Evolutionary conservation across 1,140 invertebrate genomes (phyloP).

Genomic region (Camponotus floridanus): DNA sequence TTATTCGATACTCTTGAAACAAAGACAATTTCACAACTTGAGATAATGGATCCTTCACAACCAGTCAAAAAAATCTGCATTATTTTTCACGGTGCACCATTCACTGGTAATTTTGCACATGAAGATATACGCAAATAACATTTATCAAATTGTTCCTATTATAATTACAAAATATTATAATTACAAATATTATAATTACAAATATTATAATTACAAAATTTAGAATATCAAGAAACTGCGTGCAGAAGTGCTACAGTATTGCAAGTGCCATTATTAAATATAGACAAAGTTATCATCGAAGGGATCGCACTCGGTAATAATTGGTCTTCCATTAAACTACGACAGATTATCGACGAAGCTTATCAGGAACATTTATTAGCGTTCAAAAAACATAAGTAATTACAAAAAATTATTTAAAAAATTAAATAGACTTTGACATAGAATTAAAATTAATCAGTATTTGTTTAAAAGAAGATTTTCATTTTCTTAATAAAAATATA

Average conservation of each 20-base stretch:
- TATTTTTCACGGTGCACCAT: constrained; percentile 81
- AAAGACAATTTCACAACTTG: not conserved
- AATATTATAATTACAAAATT: not conserved
- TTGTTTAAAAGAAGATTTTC: not conserved
- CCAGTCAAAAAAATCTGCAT: constrained; percentile 69
- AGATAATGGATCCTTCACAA: constrained; percentile 15
- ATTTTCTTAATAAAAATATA: not conserved
- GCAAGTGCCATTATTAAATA: constrained; percentile 70
- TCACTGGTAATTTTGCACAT: constrained; percentile 73
- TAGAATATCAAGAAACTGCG: constrained; percentile 79
- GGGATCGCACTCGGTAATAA: constrained; percentile 65
- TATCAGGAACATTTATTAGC: constrained; percentile 61
- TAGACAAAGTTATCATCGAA: constrained; percentile 75
- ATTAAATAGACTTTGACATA: not conserved
- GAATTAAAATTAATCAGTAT: not conserved
- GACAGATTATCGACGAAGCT: constrained; percentile 72
- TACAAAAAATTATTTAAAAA: not conserved
- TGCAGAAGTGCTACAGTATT: constrained; percentile 72
- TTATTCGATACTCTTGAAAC: constrained; percentile 67
- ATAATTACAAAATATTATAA: not conserved
- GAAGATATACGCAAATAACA: not conserved
- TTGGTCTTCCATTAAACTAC: constrained; percentile 52
- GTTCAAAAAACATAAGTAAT: constrained; percentile 24
- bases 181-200: not conserved
- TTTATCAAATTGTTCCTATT: not conserved